phyloP scores from a whole-genome alignment of 2,113 vertebrate species.

The Zosterops pallidus region DNA sequence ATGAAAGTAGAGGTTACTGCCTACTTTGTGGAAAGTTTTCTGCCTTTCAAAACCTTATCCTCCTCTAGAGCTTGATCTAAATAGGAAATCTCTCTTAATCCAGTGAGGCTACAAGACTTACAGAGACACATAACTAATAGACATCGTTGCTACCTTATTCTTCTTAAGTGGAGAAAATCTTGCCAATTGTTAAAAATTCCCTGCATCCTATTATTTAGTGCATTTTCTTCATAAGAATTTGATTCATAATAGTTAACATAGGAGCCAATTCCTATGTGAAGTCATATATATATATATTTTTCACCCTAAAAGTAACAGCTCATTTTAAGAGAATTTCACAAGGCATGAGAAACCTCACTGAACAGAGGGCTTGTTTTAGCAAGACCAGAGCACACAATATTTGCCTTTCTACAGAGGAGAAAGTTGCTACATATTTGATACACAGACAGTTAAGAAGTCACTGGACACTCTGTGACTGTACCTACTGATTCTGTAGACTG shows the following conservation, averaged over 20 bases:
- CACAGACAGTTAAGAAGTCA: background rate
- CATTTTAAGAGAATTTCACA: background rate
- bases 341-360: background rate
- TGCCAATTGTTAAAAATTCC: conserved; percentile 65
- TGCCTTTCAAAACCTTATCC: background rate
- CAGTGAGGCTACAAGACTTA: background rate
- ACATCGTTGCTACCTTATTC: background rate
- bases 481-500: background rate
- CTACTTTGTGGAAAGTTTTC: background rate
- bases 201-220: conserved; percentile 69
- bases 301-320: background rate
- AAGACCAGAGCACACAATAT: background rate
- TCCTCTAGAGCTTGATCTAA: background rate
- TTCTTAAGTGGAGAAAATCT: conserved; percentile 74
- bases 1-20: background rate
- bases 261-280: conserved; percentile 78
- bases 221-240: conserved; percentile 77
- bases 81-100: background rate
- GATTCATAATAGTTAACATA: conserved; percentile 74
- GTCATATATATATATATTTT: background rate
- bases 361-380: background rate
- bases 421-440: background rate
- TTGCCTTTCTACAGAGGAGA: background rate
- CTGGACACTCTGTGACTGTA: too few relatives aligned
- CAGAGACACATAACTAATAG: background rate